A percentile compares a stretch with the other conserved stretches of the same genome.
Evolutionary conservation across 2,888 invertebrate species (phyloP).

Genomic region (Coelopa pilipes): DNA sequence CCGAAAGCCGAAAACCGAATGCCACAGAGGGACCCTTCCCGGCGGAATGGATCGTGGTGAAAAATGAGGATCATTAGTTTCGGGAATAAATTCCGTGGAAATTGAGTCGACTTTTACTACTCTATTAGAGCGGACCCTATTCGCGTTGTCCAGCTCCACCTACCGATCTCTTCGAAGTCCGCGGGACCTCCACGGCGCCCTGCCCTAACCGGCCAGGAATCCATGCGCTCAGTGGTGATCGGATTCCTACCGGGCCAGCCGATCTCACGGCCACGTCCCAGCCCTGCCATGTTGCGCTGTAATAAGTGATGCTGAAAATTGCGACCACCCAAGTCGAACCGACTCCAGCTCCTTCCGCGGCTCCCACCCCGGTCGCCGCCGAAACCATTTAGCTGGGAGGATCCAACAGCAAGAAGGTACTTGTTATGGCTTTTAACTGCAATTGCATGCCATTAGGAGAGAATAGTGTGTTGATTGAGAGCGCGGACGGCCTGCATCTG

Average conservation of each 20-base stretch:
- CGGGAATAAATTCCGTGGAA: background rate
- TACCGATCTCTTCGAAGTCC: background rate
- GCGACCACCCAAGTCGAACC: constrained; percentile 57
- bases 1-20: background rate
- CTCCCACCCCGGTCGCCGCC: constrained; percentile 39
- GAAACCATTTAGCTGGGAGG: constrained; percentile 52
- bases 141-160: background rate
- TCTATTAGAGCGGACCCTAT: no score
- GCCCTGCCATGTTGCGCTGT: constrained; percentile 32
- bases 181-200: background rate
- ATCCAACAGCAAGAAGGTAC: constrained; percentile 55
- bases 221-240: background rate
- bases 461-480: constrained; percentile 55
- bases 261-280: constrained; percentile 28
- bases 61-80: background rate
- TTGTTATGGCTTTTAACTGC: constrained; percentile 61
- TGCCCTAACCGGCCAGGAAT: background rate
- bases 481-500: background rate
- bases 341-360: constrained; percentile 31
- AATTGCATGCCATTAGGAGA: constrained; percentile 61
- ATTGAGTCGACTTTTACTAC: background rate
- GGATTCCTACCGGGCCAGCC: constrained; percentile 13
- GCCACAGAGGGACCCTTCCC: background rate
- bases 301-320: constrained; percentile 45
- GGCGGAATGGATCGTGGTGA: background rate